phyloP scores from a whole-genome alignment of 2,888 invertebrate genomes.

The Iselma pallidipennis region DNA sequence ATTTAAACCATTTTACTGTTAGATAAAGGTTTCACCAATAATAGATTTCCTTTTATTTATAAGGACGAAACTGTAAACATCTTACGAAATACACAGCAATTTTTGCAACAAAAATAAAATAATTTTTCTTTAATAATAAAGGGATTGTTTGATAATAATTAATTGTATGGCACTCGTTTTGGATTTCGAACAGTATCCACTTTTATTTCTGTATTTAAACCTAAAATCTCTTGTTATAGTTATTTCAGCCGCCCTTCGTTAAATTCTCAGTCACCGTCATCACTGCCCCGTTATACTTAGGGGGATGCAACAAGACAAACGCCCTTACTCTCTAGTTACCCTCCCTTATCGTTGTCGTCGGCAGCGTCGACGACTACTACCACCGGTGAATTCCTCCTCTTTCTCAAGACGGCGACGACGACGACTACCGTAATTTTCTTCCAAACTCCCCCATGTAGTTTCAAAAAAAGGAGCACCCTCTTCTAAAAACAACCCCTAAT shows the following conservation, averaged over 20 bases:
- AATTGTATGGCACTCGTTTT: too few relatives aligned
- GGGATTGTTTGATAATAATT: too few relatives aligned
- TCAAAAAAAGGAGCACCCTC: background rate
- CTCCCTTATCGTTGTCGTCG: background rate
- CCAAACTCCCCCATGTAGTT: background rate
- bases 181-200: too few relatives aligned
- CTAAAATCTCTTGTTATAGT: too few relatives aligned
- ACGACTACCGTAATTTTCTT: background rate
- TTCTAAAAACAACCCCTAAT: constrained; percentile 15
- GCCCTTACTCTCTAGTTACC: background rate
- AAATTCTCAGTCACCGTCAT: background rate
- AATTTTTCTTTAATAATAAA: background rate
- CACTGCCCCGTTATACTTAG: background rate
- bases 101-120: background rate
- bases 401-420: background rate
- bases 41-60: background rate
- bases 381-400: background rate
- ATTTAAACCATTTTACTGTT: background rate
- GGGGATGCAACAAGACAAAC: background rate
- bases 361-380: too few relatives aligned
- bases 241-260: background rate
- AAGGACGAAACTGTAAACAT: background rate
- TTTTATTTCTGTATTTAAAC: too few relatives aligned
- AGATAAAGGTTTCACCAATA: background rate
- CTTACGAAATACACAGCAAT: background rate